These are phyloP conservation scores for Agraylea sexmaculata DNA, from an alignment of 1,140 invertebrate genomes.

Conservation along the genomic window DNA sequence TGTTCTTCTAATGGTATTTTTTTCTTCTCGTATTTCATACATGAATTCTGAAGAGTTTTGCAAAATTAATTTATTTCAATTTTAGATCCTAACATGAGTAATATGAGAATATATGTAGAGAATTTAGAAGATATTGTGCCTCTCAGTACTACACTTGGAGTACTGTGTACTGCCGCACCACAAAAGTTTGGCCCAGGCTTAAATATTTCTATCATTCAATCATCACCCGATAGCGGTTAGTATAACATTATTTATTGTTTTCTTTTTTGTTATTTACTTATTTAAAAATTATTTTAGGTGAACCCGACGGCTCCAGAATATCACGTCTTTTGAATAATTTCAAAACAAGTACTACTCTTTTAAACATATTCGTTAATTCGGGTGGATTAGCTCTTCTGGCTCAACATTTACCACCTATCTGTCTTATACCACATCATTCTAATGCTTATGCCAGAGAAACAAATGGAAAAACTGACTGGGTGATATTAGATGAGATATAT, in stretches of 20 bases:
- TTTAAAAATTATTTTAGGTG: conserved; percentile 1
- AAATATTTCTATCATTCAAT: conserved; percentile 30
- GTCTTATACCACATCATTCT: conserved; percentile 58
- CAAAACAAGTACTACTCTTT: conserved; percentile 35
- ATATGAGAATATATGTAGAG: conserved; percentile 28
- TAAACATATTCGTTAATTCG: conserved; percentile 72
- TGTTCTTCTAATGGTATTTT: neutral
- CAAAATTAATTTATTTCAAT: conserved; percentile 2
- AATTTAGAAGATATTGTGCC: conserved; percentile 34
- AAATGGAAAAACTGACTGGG: conserved; percentile 52
- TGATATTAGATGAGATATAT: conserved; percentile 46
- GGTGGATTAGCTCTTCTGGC: conserved; percentile 81
- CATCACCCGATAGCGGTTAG: conserved; percentile 27
- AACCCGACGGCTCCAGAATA: conserved; percentile 18
- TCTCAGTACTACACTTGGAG: conserved; percentile 27
- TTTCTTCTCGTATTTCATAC: neutral
- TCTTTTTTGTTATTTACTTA: too few relatives aligned
- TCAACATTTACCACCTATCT: conserved; percentile 72
- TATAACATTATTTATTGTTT: conserved; percentile 22
- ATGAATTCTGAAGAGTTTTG: neutral
- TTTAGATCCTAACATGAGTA: conserved; percentile 17
- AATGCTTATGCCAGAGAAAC: conserved; percentile 27
- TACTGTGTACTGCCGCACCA: conserved; percentile 29
- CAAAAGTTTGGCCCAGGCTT: conserved; percentile 33
- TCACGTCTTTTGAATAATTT: conserved; percentile 19